phyloP scores from a whole-genome alignment of 2,113 vertebrate genomes.

The Marmota flaviventris region DNA sequence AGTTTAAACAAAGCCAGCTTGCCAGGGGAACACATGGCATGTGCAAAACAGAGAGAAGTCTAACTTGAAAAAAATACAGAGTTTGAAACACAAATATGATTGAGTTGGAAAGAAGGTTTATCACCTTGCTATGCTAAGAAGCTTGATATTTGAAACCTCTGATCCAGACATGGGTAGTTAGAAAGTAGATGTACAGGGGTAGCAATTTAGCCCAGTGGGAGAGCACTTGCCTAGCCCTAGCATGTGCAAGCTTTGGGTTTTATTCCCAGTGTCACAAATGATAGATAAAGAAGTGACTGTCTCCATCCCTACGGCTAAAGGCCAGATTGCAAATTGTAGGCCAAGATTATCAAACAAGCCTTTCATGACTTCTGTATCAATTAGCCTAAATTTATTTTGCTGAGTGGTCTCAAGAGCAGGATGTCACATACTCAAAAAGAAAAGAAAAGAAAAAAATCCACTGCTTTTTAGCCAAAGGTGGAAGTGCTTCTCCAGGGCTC shows the following conservation, averaged over 20 bases:
- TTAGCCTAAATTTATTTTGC: neutral
- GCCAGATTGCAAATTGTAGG: neutral
- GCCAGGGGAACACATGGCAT: neutral
- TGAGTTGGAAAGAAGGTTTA: neutral
- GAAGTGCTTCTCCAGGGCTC: neutral
- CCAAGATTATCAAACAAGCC: neutral
- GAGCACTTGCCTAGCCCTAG: fast-evolving
- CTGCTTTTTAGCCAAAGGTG: neutral
- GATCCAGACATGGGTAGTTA: neutral
- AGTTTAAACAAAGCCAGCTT: neutral
- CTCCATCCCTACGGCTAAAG: neutral
- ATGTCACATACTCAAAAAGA: neutral
- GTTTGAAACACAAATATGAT: neutral
- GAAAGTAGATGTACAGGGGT: neutral
- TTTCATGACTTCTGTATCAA: neutral
- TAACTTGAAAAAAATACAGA: neutral
- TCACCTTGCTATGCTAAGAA: neutral
- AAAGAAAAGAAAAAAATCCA: neutral
- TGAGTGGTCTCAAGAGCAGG: neutral
- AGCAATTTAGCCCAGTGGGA: too few relatives aligned
- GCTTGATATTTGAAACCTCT: neutral
- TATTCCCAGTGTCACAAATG: neutral
- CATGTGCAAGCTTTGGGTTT: neutral
- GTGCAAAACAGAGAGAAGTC: neutral
- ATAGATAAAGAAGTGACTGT: neutral